phyloP scores from a whole-genome alignment of 2,113 vertebrate genomes.

The Lipotes vexillifer region DNA sequence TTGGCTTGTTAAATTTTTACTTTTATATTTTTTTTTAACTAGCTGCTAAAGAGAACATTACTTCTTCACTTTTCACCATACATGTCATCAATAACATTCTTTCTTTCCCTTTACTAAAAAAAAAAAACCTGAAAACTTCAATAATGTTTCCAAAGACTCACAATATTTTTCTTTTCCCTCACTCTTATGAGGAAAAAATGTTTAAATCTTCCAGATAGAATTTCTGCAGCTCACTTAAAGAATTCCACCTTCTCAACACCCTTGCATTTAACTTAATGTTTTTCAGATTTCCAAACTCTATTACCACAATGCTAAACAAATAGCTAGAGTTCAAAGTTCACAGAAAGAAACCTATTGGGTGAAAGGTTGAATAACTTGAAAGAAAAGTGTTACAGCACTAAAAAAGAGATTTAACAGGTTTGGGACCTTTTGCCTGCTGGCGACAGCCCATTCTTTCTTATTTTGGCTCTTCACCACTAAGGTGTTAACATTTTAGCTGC shows the following conservation, averaged over 20 bases:
- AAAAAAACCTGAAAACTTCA: background rate
- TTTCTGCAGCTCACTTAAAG: constrained; percentile 48
- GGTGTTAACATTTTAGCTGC: constrained; percentile 60
- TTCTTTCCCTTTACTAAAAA: constrained; percentile 16
- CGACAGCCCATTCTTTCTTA: constrained; percentile 6
- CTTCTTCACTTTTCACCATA: background rate
- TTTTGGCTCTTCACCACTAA: constrained; percentile 57
- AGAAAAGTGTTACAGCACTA: constrained; percentile 82
- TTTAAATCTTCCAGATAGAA: constrained; percentile 54
- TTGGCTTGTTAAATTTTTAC: background rate
- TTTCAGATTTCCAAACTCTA: constrained; percentile 85
- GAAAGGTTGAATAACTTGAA: constrained; percentile 91
- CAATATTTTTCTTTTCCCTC: constrained; percentile 23
- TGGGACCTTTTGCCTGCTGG: constrained; percentile 62
- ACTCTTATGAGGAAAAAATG: constrained; percentile 23
- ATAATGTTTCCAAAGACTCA: constrained; percentile 43
- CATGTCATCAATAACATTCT: background rate
- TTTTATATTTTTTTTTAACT: background rate
- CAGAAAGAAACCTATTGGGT: constrained; percentile 80
- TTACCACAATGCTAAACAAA: constrained; percentile 84
- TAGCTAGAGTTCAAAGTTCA: constrained; percentile 86
- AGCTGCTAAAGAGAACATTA: background rate
- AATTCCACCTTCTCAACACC: constrained; percentile 69
- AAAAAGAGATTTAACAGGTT: constrained; percentile 80
- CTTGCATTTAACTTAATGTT: constrained; percentile 76